These are phyloP conservation scores for Andrena praecox DNA, from an alignment of 2,888 invertebrate species.

Conservation along the genomic window DNA sequence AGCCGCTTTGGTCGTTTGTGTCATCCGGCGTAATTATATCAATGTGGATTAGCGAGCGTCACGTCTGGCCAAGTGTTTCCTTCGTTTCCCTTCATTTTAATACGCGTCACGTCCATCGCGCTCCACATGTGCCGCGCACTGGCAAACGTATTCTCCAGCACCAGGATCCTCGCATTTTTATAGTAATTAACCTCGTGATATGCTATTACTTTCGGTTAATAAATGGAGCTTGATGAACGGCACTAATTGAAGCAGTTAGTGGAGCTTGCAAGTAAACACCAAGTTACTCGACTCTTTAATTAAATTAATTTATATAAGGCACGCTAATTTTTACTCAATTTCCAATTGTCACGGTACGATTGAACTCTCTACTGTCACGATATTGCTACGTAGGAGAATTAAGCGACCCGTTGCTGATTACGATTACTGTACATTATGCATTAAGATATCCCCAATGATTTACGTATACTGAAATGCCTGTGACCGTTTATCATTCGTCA, in stretches of 20 bases:
- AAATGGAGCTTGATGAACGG: not conserved
- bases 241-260: not conserved
- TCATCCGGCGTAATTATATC: conserved; percentile 68
- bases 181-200: not conserved
- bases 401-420: conserved; percentile 34
- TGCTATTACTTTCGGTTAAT: not conserved
- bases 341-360: not conserved
- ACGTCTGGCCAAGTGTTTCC: conserved; percentile 3
- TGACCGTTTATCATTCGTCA: not conserved
- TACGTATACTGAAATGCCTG: not conserved
- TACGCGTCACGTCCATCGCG: not conserved
- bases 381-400: no score
- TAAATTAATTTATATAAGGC: not conserved
- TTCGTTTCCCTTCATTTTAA: conserved; percentile 7
- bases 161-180: not conserved
- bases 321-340: not conserved
- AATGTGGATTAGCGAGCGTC: conserved; percentile 48
- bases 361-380: not conserved
- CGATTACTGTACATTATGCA: conserved; percentile 14
- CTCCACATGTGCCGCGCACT: not conserved
- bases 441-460: not conserved
- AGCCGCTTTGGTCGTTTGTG: conserved; percentile 51
- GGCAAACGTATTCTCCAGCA: not conserved
- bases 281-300: not conserved
- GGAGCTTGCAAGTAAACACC: not conserved